Base-by-base conservation (phyloP, 1,140 invertebrate species). In the Dryas iulia region DNA sequence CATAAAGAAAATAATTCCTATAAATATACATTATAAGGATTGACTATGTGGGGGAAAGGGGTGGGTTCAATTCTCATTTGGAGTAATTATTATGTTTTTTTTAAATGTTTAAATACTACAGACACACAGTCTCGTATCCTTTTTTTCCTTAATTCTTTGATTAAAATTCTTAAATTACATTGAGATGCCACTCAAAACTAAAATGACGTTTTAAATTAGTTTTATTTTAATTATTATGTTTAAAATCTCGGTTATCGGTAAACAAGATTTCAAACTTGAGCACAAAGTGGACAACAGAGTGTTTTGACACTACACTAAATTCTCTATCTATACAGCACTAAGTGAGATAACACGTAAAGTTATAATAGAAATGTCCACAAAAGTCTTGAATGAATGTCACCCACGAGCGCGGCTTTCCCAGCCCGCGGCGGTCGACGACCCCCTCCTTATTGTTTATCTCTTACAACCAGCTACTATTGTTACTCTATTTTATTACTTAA, bases 401-500 rank as follows among this genome's bases (percentile, higher is more conserved):
- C 14, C 18, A 28, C 28, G 14, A 24, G 62, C 12, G 69, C 64
- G 59, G 62, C 66, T 78, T 78, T 78, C 76, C 69, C 76, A 66
- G 57, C 65, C 66, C 28, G 61, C 72, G 68, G 66, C 65, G 35
- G 33, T 68, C 77, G 64, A 72, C 59, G 74, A 59, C 70, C 72
- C 24, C 65, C 61, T 47, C 39, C 39, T 47, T 47, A 71, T 78
- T 78, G 69, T 72, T 76, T 75, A 65, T 69, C 39, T 47, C 21
- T 21, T 47, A 47, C 39, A 18, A 47, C 18, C 39, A 47, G 3
- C 39, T 21, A 47, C 21, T 21, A 47, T 10, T 47, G 8, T 8
- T 14, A 35, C 3, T 35, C 6, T 4, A 35, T n/a, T 14, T 35
- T 35, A 35, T 35, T 35, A 35, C 33, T 47, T 47, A 47, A 47